Conservation (phyloP, 2,797 vertebrate species). For the Pseudocheirus occidentalis region DNA sequence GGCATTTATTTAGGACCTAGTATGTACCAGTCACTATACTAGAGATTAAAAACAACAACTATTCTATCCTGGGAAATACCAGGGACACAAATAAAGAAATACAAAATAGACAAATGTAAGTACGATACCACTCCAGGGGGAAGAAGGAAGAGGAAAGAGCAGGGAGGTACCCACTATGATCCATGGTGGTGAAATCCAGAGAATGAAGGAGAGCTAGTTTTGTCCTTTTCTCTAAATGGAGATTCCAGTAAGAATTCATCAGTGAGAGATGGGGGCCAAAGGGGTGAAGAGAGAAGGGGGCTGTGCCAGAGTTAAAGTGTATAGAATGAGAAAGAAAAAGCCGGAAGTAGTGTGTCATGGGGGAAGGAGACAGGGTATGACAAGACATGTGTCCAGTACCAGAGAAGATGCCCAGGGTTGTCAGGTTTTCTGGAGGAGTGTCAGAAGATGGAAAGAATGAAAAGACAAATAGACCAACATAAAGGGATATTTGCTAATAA, state of each 20-base stretch:
- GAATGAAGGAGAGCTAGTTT: not conserved
- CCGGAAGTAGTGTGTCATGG: not conserved
- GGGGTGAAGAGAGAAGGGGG: not conserved
- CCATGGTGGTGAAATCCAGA: not conserved
- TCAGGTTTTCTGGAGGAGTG: not conserved
- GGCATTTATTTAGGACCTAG: not conserved
- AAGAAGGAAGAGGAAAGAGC: not conserved
- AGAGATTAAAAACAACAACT: not conserved
- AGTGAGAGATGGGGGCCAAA: not conserved
- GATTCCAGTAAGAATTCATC: not conserved
- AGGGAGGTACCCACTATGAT: not conserved
- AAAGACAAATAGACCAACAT: not conserved
- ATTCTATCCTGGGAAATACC: not conserved
- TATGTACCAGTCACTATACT: not conserved
- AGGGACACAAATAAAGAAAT: not conserved
- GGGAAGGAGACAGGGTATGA: not conserved
- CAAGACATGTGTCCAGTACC: not conserved
- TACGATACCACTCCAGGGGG: not conserved
- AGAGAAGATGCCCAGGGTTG: not conserved
- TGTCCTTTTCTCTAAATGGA: not conserved
- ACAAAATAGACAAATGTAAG: not conserved
- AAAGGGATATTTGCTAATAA: not conserved
- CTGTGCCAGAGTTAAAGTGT: not conserved
- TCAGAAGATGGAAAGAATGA: not conserved
- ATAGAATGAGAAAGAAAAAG: not conserved